A percentile compares a stretch with the other conserved stretches of the same genome.
Conservation (phyloP, 2,888 invertebrate species). For the Abrostola triplasia region DNA sequence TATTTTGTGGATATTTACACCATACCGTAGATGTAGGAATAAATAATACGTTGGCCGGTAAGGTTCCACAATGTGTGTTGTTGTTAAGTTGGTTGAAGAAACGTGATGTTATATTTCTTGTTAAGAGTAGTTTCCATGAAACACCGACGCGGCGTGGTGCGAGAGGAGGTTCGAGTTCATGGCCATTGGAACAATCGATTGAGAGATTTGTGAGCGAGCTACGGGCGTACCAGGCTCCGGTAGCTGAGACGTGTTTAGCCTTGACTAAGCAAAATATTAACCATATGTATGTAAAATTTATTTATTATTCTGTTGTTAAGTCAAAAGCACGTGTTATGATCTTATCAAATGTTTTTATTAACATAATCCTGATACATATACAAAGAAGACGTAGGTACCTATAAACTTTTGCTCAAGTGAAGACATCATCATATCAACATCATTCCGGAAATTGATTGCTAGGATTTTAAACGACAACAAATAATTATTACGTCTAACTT, state of each 20-base stretch:
- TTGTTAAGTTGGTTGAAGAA: constrained; percentile 53
- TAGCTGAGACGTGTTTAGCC: constrained; percentile 62
- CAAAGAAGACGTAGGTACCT: background rate
- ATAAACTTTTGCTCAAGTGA: background rate
- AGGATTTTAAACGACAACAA: background rate
- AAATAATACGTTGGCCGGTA: constrained; percentile 25
- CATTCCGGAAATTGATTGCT: background rate
- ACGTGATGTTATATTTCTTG: constrained; percentile 68
- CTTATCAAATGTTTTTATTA: constrained; percentile 3
- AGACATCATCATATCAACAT: too few relatives aligned
- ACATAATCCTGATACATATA: background rate
- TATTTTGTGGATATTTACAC: constrained; percentile 33
- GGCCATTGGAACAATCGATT: constrained; percentile 83
- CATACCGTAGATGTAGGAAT: constrained; percentile 28
- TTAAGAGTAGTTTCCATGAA: constrained; percentile 67
- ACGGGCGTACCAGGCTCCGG: constrained; percentile 60
- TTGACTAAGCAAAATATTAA: constrained; percentile 63
- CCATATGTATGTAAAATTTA: constrained; percentile 37
- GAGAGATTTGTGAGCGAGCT: constrained; percentile 68
- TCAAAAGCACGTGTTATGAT: constrained; percentile 11
- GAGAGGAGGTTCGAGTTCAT: constrained; percentile 77
- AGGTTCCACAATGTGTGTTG: constrained; percentile 50
- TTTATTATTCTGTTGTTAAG: constrained; percentile 22
- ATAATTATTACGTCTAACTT: too few relatives aligned
- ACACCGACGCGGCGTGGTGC: constrained; percentile 50